These are phyloP conservation scores for Cnemophilus loriae DNA, from an alignment of 2,113 vertebrate genomes.

Conservation along the genomic window DNA sequence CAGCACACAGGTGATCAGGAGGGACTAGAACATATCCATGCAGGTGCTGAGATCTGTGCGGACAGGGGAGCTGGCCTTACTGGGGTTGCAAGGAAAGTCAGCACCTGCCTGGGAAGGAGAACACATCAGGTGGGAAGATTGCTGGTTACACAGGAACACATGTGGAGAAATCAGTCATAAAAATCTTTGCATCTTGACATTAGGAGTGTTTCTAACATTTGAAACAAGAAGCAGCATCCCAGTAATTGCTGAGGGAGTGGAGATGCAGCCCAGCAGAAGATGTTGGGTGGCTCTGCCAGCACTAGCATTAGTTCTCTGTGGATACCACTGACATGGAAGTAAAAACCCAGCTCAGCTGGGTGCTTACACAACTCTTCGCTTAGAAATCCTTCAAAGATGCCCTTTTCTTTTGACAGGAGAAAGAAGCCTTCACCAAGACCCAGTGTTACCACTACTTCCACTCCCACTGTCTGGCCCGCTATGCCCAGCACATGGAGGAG, in stretches of 20 bases:
- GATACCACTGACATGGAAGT: background rate
- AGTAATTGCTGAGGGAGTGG: background rate
- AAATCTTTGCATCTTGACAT: background rate
- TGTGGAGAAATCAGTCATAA: background rate
- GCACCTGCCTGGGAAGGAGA: background rate
- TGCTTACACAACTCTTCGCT: background rate
- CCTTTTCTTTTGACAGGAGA: slow-evolving; percentile 73
- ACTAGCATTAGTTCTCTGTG: background rate
- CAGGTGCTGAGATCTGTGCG: background rate
- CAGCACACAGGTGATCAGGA: background rate
- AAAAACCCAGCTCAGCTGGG: background rate
- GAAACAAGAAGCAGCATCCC: background rate
- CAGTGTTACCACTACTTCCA: slow-evolving; percentile 96
- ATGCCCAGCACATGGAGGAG: slow-evolving; percentile 84
- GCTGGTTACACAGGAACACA: background rate
- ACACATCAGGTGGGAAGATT: background rate
- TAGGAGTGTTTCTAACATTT: background rate
- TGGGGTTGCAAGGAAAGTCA: background rate
- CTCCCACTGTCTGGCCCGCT: slow-evolving; percentile 92
- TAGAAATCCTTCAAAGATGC: background rate
- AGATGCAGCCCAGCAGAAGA: background rate
- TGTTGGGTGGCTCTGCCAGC: background rate
- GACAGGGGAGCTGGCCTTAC: background rate
- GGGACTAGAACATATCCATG: background rate
- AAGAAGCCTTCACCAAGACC: slow-evolving; percentile 90